phyloP scores from a whole-genome alignment of 2,113 vertebrate species.

The Pithys albifrons region DNA sequence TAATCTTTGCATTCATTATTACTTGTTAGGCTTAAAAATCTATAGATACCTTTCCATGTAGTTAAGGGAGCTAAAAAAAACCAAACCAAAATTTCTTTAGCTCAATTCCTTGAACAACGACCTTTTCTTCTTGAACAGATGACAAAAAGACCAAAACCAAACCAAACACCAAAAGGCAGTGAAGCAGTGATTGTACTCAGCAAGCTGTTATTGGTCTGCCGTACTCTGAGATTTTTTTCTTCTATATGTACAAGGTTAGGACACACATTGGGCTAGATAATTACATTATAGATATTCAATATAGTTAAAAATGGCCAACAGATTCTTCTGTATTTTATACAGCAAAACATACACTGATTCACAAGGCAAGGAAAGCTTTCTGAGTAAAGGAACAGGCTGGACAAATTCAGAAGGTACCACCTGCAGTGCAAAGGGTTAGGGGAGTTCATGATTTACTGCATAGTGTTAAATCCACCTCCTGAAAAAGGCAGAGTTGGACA shows the following conservation, averaged over 20 bases:
- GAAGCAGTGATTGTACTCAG: not conserved
- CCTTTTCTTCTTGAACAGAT: not conserved
- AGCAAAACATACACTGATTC: not conserved
- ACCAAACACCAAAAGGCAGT: not conserved
- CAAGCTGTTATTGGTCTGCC: not conserved
- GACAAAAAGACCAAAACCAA: not conserved
- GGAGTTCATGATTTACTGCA: not conserved
- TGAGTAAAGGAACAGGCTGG: not conserved
- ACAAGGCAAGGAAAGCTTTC: not conserved
- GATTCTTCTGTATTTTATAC: not conserved
- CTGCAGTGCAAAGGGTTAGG: not conserved
- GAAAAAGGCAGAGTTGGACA: not conserved
- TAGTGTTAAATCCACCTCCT: not conserved
- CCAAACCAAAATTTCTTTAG: not conserved
- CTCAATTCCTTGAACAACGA: not conserved
- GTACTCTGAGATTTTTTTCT: not conserved
- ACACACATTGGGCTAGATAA: not conserved
- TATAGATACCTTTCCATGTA: not conserved
- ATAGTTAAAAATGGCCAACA: not conserved
- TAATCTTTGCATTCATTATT: not conserved
- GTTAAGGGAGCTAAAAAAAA: not conserved
- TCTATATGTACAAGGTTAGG: not conserved
- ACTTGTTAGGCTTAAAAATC: not conserved
- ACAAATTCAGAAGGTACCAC: not conserved
- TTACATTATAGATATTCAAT: not conserved